Evolutionary conservation across 30 jellyfish, hydroid and myxozoan genomes (phyloP), one percentile per base, ranked within the genome.

Genomic region (Chrysaora quinquecirrha): DNA sequence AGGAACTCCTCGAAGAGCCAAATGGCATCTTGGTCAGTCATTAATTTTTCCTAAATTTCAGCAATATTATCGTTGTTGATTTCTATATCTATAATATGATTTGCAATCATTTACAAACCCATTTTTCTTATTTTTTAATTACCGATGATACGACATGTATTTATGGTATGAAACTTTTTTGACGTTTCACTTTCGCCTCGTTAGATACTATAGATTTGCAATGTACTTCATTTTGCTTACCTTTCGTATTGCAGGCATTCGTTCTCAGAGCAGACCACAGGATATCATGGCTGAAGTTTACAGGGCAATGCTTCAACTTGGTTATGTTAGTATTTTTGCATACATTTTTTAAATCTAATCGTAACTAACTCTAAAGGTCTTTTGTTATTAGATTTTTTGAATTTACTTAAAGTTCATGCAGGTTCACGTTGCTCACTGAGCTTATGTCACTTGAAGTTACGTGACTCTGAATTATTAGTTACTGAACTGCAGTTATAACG

Each of bases 241-340:
- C 58, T 27, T 34, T 43, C 20, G 34, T 24, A 28, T 43, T 47
- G 27, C 33, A 86, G 98, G 98, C 25, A 91, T 91, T 43, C 75
- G 98, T 27, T 91, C 98, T 19, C 95, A 85, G 74, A 91, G 96
- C 66, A 89, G 96, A 3, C 98, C 98, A 0, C 95, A 79, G 34
- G 96, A 85, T 64, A 91, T 91, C 48, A 85, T 91, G 96, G 80
- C 91, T 19, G 98, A 91, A 77, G 83, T 91, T 16, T 91, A 91
- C 90, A 33, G 96, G 19, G 97, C 97, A 27, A 76, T 90, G 97
- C 38, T 73, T 33, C 89, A 90, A 73, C 87, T 90, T 58, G 97
- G 94, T 18, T 90, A 73, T 78, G 97, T 90, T 71, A 69, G 97
- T 58, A 3, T 0, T 10, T 20, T 52, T 29, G 10, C 34, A 32